These are phyloP conservation scores for Riparia riparia DNA, from an alignment of 2,113 vertebrate genomes.

Conservation along the genomic window DNA sequence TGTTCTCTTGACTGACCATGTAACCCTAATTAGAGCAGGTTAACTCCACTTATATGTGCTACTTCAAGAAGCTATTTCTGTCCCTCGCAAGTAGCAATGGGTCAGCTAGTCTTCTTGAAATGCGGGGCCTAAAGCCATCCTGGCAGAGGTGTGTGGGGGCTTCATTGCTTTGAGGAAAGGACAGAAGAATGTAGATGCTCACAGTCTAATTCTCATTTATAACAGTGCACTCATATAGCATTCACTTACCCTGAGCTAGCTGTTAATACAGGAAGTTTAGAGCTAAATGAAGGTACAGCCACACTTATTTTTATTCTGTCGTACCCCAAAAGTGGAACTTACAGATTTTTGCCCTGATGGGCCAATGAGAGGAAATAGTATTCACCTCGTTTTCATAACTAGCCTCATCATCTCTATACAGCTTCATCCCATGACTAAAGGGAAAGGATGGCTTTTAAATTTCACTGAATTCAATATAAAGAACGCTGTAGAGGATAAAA, in stretches of 20 bases:
- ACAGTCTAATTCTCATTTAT: background rate
- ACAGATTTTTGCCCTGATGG: background rate
- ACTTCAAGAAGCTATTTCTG: background rate
- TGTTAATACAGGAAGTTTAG: background rate
- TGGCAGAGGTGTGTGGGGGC: accelerated
- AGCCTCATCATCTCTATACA: background rate
- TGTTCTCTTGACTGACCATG: background rate
- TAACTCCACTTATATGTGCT: background rate
- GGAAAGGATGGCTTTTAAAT: background rate
- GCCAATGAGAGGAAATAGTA: background rate
- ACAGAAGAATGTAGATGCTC: background rate
- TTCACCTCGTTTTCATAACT: background rate
- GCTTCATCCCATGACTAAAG: background rate
- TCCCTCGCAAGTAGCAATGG: background rate
- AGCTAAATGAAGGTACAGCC: background rate
- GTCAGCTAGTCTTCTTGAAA: background rate
- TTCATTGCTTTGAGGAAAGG: background rate
- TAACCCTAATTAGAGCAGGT: background rate
- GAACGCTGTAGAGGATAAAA: background rate
- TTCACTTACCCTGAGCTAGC: background rate
- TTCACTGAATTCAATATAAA: background rate
- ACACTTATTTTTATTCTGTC: background rate
- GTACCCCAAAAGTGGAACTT: background rate
- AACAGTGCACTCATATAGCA: background rate
- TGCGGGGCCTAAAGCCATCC: background rate